These are phyloP conservation scores for Phalacrocorax brasilianus DNA, from an alignment of 2,113 vertebrate species.

Conservation along the genomic window DNA sequence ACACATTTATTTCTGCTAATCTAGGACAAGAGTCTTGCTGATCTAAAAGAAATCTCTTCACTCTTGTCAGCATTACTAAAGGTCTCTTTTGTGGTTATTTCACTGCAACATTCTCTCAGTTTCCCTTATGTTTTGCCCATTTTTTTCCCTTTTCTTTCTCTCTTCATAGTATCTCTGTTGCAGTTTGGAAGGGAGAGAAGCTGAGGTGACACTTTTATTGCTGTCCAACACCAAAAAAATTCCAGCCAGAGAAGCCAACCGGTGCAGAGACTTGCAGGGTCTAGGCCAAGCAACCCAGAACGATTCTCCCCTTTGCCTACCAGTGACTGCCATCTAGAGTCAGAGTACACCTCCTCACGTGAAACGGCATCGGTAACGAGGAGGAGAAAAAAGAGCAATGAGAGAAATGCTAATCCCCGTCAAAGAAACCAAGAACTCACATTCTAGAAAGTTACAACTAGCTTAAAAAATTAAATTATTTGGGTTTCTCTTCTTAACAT, in stretches of 20 bases:
- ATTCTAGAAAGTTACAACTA: neutral
- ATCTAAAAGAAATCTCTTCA: neutral
- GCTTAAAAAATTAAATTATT: neutral
- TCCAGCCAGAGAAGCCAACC: neutral
- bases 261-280: neutral
- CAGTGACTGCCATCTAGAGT: conserved; percentile 50
- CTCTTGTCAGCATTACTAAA: neutral
- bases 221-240: neutral
- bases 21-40: neutral
- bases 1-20: neutral
- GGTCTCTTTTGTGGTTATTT: neutral
- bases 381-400: neutral
- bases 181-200: neutral
- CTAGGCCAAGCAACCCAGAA: neutral
- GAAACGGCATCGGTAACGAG: neutral
- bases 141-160: neutral
- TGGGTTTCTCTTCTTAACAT: neutral
- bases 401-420: neutral
- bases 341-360: neutral
- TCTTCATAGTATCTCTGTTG: neutral
- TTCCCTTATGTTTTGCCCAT: neutral
- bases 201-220: neutral
- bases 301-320: neutral
- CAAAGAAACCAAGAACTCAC: neutral
- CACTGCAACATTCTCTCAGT: neutral